Percentiles rank a stretch among this genome's conserved stretches.
These are phyloP conservation scores for Apamea anceps DNA, from an alignment of 2,888 invertebrate species.

Conservation along the genomic window DNA sequence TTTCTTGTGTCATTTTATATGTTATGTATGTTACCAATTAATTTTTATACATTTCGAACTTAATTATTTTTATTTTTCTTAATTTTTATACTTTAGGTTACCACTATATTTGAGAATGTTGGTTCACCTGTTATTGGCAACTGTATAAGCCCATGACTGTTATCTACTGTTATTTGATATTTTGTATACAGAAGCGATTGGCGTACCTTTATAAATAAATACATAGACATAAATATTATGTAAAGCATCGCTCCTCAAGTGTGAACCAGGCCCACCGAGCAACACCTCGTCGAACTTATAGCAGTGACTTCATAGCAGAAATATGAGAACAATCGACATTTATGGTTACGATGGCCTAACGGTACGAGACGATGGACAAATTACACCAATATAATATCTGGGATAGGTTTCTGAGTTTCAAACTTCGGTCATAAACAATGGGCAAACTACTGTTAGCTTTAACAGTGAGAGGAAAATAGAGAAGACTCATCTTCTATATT, in stretches of 20 bases:
- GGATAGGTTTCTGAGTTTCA: background rate
- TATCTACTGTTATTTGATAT: no score
- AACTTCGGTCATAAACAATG: constrained; percentile 26
- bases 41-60: no score
- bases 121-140: no score
- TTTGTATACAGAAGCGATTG: no score
- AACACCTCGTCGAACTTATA: background rate
- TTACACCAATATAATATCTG: constrained; percentile 24
- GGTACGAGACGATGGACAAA: constrained; percentile 47
- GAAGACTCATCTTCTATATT: background rate
- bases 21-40: no score
- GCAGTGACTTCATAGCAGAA: constrained; percentile 60
- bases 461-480: constrained; percentile 15
- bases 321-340: constrained; percentile 65
- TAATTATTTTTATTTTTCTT: no score
- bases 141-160: no score
- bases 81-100: no score
- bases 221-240: background rate
- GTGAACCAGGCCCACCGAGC: background rate
- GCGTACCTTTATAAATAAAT: background rate
- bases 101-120: no score
- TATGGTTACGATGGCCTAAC: constrained; percentile 57
- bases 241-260: constrained; percentile 14
- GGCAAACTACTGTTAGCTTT: constrained; percentile 13
- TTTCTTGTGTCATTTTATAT: no score